Conservation (phyloP, 2,113 vertebrate species). For the Anser brachyrhynchus region DNA sequence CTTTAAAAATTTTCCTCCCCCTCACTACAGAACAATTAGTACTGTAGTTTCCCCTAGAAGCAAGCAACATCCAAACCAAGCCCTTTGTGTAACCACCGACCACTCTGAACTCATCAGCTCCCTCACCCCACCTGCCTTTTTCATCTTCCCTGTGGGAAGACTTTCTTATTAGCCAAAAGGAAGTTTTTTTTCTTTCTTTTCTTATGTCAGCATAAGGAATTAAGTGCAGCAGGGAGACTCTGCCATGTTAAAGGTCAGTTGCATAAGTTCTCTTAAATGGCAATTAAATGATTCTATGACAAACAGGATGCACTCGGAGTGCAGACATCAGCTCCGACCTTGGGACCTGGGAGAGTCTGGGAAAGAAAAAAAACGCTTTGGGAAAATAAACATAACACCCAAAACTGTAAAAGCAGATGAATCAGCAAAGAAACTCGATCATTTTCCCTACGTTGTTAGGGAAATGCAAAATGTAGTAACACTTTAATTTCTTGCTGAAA, state of each 20-base stretch:
- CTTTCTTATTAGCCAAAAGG: constrained; percentile 46
- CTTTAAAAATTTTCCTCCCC: neutral
- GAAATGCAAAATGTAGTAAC: constrained; percentile 35
- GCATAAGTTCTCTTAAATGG: constrained; percentile 72
- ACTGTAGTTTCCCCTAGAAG: constrained; percentile 14
- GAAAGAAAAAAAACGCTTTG: constrained; percentile 63
- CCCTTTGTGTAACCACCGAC: neutral
- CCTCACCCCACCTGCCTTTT: constrained; percentile 36
- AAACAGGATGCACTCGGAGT: constrained; percentile 68
- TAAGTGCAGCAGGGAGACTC: constrained; percentile 53
- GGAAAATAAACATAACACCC: constrained; percentile 69
- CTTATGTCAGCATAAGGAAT: constrained; percentile 56
- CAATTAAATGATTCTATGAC: constrained; percentile 74
- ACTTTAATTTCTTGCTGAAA: constrained; percentile 43
- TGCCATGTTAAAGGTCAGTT: constrained; percentile 74
- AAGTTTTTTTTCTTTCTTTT: constrained; percentile 62
- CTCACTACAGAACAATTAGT: neutral
- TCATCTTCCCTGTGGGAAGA: constrained; percentile 32
- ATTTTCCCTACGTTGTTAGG: neutral
- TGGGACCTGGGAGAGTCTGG: constrained; percentile 76
- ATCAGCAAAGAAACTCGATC: constrained; percentile 55
- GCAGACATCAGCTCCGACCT: constrained; percentile 67
- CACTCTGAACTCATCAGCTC: neutral
- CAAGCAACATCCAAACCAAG: neutral
- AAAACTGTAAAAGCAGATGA: constrained; percentile 61